These are phyloP conservation scores for Podarcis raffonei DNA, from an alignment of 2,113 vertebrate species.

Conservation along the genomic window DNA sequence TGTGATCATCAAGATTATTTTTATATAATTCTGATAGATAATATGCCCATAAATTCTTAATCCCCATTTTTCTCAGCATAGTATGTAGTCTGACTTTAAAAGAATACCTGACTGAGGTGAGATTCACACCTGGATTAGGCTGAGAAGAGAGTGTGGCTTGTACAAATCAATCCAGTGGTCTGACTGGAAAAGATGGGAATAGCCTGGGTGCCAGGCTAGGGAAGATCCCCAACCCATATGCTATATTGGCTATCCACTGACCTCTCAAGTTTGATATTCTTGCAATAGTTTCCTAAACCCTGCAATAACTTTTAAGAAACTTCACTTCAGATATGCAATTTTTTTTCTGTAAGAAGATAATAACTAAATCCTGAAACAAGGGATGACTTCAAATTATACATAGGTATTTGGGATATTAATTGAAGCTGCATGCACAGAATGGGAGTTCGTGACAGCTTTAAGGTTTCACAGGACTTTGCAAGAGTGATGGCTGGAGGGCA, in stretches of 20 bases:
- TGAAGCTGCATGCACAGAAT: background rate
- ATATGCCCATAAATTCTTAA: too few species aligned
- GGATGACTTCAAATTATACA: background rate
- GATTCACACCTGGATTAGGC: background rate
- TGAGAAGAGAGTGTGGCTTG: background rate
- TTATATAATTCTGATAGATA: too few species aligned
- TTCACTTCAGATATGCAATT: background rate
- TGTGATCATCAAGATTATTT: too few species aligned
- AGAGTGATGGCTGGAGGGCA: background rate
- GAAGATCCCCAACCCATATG: background rate
- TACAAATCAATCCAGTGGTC: background rate
- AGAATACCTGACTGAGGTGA: background rate
- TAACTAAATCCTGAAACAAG: slow-evolving; percentile 1
- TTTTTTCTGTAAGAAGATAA: background rate
- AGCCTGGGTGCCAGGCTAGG: too few species aligned
- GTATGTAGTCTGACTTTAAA: too few species aligned
- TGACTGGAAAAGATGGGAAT: background rate
- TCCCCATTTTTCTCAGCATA: too few species aligned
- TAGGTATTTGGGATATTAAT: slow-evolving; percentile 8
- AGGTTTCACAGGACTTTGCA: background rate
- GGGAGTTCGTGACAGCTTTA: background rate
- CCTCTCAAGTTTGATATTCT: background rate
- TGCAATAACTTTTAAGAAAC: background rate
- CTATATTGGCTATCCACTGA: background rate
- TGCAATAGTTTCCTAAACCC: background rate